phyloP scores from a whole-genome alignment of 2,113 vertebrate species.

The Spea multiplicata region DNA sequence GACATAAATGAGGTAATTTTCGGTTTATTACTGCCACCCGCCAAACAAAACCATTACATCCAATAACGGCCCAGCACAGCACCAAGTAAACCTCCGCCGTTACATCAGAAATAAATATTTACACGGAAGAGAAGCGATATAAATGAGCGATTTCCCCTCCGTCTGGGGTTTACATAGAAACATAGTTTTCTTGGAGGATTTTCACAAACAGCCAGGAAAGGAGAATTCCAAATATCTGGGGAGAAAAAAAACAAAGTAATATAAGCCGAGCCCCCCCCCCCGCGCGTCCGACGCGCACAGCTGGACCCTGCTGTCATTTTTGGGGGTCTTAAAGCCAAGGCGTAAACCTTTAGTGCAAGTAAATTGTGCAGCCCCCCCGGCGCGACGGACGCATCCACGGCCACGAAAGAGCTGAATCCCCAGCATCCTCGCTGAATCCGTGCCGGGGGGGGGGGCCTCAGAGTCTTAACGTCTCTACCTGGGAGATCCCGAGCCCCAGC shows the following conservation, averaged over 20 bases:
- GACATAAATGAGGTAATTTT: neutral
- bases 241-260: neutral
- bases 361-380: too few relatives aligned
- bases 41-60: neutral
- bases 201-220: constrained; percentile 37
- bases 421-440: too few relatives aligned
- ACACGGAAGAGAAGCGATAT: constrained; percentile 9
- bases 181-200: constrained; percentile 32
- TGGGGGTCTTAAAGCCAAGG: too few relatives aligned
- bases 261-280: too few relatives aligned
- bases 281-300: too few relatives aligned
- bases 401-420: too few relatives aligned
- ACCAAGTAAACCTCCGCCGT: neutral
- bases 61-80: neutral
- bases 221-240: constrained; percentile 23
- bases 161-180: neutral
- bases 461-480: constrained; percentile 15
- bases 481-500: constrained; percentile 21
- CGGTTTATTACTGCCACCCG: neutral
- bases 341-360: too few relatives aligned
- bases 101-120: neutral
- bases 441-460: too few relatives aligned
- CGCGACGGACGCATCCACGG: neutral
- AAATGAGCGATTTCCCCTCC: neutral
- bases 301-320: too few relatives aligned